Evolutionary conservation across 2,113 vertebrate species (phyloP).

Genomic region (Apaloderma vittatum): DNA sequence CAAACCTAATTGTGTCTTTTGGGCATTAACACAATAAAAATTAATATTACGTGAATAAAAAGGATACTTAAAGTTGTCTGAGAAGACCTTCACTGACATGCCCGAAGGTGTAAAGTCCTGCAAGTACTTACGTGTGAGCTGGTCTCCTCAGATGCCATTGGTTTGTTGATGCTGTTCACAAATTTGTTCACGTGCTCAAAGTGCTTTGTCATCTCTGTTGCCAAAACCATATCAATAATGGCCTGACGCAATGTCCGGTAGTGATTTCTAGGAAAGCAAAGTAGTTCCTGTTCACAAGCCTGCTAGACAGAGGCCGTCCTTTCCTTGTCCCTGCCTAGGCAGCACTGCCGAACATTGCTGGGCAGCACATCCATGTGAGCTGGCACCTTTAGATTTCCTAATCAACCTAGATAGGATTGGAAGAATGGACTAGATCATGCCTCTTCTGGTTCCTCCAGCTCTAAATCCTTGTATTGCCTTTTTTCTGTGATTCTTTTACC

Average conservation of each 20-base stretch:
- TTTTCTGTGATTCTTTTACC: not conserved
- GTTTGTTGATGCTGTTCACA: conserved; percentile 97
- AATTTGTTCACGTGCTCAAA: conserved; percentile 98
- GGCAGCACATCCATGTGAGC: not conserved
- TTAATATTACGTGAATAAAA: not conserved
- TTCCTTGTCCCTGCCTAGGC: not conserved
- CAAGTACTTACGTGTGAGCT: conserved; percentile 73
- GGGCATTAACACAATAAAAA: not conserved
- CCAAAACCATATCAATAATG: conserved; percentile 97
- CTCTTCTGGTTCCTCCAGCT: not conserved
- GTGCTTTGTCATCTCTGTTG: conserved; percentile 97
- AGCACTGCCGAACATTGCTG: fast-evolving
- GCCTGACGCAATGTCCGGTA: conserved; percentile 92
- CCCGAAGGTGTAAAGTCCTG: not conserved
- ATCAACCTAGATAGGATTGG: not conserved
- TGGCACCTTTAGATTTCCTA: not conserved
- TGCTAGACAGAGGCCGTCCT: not conserved
- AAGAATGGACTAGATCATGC: not conserved
- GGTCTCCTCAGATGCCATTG: conserved; percentile 88
- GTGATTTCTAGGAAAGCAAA: conserved; percentile 84
- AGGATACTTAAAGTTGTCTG: not conserved
- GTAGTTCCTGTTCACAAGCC: not conserved
- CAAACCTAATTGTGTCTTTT: not conserved
- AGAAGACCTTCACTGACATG: not conserved
- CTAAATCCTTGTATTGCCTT: not conserved